Percentiles rank a stretch among this genome's conserved stretches.
Evolutionary conservation across 2,113 vertebrate genomes (phyloP).

Genomic region (Tupaia chinensis): DNA sequence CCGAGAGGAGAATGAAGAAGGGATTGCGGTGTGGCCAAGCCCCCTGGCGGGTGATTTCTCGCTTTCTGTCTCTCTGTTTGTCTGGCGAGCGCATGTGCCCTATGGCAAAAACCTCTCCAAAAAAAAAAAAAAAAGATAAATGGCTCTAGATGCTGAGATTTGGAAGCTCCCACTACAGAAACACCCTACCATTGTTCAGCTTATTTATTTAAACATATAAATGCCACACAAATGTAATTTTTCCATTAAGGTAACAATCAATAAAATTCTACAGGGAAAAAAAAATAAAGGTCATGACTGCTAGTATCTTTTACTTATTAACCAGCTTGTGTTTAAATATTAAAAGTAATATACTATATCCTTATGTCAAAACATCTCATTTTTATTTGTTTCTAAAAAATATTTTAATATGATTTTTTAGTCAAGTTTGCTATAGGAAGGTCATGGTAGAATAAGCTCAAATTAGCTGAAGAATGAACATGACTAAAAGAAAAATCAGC

Average conservation of each 20-base stretch:
- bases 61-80: too few relatives aligned
- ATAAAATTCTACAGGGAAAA: conserved; percentile 4
- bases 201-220: conserved; percentile 21
- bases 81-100: too few relatives aligned
- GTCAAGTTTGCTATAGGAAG: conserved; percentile 21
- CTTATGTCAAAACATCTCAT: conserved; percentile 55
- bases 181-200: not conserved
- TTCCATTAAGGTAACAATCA: conserved; percentile 49
- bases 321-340: conserved; percentile 19
- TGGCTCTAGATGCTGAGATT: conserved; percentile 1
- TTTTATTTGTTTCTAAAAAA: conserved; percentile 59
- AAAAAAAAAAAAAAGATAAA: not conserved
- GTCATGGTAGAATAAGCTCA: conserved; percentile 60
- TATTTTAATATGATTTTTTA: conserved; percentile 39
- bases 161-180: not conserved
- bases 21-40: too few relatives aligned
- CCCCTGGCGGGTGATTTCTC: too few relatives aligned
- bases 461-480: conserved; percentile 59
- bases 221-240: not conserved
- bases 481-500: not conserved
- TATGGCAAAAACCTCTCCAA: too few relatives aligned
- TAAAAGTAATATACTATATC: conserved; percentile 48
- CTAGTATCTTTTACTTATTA: conserved; percentile 33
- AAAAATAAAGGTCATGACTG: not conserved
- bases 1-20: too few relatives aligned